phyloP scores from a whole-genome alignment of 1,140 invertebrate species.

The Drosophila nikananu region DNA sequence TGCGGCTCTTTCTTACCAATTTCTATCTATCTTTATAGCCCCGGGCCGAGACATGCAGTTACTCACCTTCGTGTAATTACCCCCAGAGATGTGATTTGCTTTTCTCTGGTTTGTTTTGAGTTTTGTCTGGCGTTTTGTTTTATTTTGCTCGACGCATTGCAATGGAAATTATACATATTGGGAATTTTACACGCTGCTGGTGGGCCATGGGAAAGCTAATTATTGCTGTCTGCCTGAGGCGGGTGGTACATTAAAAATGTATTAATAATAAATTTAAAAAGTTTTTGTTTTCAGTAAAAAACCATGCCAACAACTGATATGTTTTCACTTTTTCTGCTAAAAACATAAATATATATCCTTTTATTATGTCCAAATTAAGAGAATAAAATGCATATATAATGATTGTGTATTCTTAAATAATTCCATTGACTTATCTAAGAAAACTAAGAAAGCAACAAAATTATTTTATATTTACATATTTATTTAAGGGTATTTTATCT shows the following conservation, averaged over 20 bases:
- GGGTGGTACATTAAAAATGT: slow-evolving; percentile 31
- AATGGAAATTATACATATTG: slow-evolving; percentile 41
- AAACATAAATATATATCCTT: not conserved
- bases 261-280: slow-evolving; percentile 11
- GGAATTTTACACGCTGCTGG: slow-evolving; percentile 38
- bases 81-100: slow-evolving; percentile 41
- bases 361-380: not conserved
- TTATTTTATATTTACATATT: no score
- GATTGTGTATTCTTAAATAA: not conserved
- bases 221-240: slow-evolving; percentile 22
- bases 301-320: not conserved
- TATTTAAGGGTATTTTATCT: no score
- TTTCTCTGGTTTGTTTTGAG: slow-evolving; percentile 24
- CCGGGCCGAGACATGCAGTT: slow-evolving; percentile 21
- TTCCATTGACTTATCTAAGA: no score
- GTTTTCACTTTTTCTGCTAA: not conserved
- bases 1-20: slow-evolving; percentile 20
- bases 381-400: not conserved
- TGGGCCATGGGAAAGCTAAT: slow-evolving; percentile 44
- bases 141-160: slow-evolving; percentile 23
- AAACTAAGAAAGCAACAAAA: no score
- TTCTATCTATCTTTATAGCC: slow-evolving; percentile 17
- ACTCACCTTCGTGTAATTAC: slow-evolving; percentile 36
- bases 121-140: slow-evolving; percentile 44
- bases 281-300: not conserved